phyloP scores from a whole-genome alignment of 2,888 invertebrate genomes.

The Adela reaumurella region DNA sequence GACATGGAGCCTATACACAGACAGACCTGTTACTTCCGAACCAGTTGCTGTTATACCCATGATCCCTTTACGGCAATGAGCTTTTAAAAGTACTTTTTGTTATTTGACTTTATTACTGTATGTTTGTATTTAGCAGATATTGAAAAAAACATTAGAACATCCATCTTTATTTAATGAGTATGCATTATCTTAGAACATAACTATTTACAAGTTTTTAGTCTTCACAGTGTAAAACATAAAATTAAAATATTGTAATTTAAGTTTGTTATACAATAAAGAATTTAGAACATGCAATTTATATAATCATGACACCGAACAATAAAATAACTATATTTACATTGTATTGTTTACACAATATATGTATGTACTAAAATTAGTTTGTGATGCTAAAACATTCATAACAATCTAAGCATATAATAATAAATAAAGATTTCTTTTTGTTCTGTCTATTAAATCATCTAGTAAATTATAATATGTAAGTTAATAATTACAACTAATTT shows the following conservation, averaged over 20 bases:
- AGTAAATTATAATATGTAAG: no score
- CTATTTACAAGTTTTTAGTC: not conserved
- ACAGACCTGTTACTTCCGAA: constrained; percentile 65
- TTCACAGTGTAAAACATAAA: not conserved
- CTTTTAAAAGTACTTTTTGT: no score
- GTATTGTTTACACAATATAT: not conserved
- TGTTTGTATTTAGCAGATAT: no score
- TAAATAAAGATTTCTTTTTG: no score
- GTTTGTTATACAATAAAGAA: no score
- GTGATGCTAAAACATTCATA: no score
- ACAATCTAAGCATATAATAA: no score
- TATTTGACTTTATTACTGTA: no score
- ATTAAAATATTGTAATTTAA: not conserved
- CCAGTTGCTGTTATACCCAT: constrained; percentile 71
- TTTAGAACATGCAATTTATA: no score
- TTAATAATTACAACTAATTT: no score
- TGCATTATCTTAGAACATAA: not conserved
- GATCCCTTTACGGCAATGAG: not conserved
- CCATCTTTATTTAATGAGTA: not conserved
- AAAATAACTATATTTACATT: not conserved
- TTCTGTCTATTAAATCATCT: no score
- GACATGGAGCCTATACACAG: constrained; percentile 76
- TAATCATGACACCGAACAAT: no score
- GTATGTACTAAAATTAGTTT: not conserved
- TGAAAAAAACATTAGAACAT: not conserved